Base-by-base conservation (phyloP, 2,888 invertebrate species). In the Catonia carolina region DNA sequence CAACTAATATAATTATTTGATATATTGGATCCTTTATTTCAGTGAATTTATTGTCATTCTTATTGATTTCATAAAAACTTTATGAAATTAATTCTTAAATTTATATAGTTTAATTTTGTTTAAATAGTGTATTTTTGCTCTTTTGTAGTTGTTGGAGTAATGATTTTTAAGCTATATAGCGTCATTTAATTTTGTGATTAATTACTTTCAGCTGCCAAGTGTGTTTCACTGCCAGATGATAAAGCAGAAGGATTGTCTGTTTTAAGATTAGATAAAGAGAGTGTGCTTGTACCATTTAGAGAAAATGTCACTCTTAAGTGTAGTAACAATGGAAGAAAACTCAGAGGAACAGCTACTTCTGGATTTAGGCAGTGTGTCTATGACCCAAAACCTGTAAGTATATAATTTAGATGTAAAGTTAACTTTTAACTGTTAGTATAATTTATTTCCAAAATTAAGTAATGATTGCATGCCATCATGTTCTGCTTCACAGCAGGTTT, bases 331-430 rank as follows among this genome's bases (percentile, higher is more conserved):
- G 94, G 94, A 20, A 80, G 88, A 60, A 83, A 84, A 52, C 71
- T 93, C 5, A 77, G 91, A 63, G 84, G 86, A 67, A 92, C 94
- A 1, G 80, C 88, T 0, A 85, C 91, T 2, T 83, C 94, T 6
- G 79, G 82, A 1, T 94, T 93, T 72, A 83, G 96, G 60, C 95
- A 97, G 71, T 97, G 97, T 72, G 95, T 94, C 20, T 96, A 93
- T 69, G 94, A 96, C 74, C 95, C 95, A 0, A 89, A 90, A 73
- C 85, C 88, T 36, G 83, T 83, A 73, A 72, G 75, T 67, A 56
- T 37, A 18, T 14, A 6, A n/a, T n/a, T n/a, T n/a, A n/a, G n/a
- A n/a, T n/a, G n/a, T n/a, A n/a, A n/a, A 20, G 7, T 50, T 15
- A 53, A 17, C 31, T n/a, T 15, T 55, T 20, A 39, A 23, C 10